Evolutionary conservation across 2,113 vertebrate genomes (phyloP).

Genomic region (Mugil cephalus): DNA sequence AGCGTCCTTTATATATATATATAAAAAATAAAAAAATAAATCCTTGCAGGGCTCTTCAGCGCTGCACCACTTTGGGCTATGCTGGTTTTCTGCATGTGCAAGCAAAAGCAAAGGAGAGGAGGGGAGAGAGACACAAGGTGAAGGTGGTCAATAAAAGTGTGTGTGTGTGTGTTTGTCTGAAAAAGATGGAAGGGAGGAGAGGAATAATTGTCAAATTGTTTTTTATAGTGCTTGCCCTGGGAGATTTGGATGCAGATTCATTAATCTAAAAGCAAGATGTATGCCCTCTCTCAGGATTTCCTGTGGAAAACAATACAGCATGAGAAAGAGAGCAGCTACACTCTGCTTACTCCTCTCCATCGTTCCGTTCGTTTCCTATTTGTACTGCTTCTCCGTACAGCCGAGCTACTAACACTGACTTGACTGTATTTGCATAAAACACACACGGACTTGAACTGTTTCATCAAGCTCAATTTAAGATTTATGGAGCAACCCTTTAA

Average conservation of each 20-base stretch:
- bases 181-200: slow-evolving; percentile 36
- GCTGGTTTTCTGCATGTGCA: slow-evolving; percentile 45
- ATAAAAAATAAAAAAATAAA: no score
- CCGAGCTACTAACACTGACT: neutral
- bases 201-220: slow-evolving; percentile 54
- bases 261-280: slow-evolving; percentile 57
- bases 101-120: slow-evolving; percentile 8
- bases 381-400: neutral
- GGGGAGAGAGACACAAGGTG: slow-evolving; percentile 25
- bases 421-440: neutral
- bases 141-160: slow-evolving; percentile 44
- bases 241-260: slow-evolving; percentile 54
- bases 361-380: slow-evolving; percentile 12
- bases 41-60: slow-evolving; percentile 30
- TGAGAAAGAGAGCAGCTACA: slow-evolving; percentile 9
- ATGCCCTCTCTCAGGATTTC: slow-evolving; percentile 33
- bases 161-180: neutral
- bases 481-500: neutral
- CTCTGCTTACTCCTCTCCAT: slow-evolving; percentile 12
- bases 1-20: slow-evolving; percentile 11
- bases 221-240: slow-evolving; percentile 32
- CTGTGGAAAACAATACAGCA: slow-evolving; percentile 20
- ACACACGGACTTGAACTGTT: neutral
- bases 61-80: slow-evolving; percentile 20
- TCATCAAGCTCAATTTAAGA: neutral